Percentiles rank a stretch among this genome's conserved stretches.
phyloP scores from a whole-genome alignment of 2,888 invertebrate species.

The Strigamia crassipes region DNA sequence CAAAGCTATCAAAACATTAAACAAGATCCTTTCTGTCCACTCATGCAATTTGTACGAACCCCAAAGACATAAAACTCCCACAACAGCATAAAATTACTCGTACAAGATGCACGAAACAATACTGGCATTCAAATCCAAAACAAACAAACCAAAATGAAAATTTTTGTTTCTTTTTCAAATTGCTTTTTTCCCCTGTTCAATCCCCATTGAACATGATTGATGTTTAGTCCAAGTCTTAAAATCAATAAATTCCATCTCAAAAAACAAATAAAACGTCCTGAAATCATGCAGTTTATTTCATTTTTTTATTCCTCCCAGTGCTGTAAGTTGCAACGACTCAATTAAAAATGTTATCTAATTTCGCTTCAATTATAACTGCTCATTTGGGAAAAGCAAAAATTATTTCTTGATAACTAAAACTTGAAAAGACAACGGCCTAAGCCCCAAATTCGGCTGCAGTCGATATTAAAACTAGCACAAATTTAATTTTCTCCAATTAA shows the following conservation, averaged over 20 bases:
- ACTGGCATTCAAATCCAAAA: not conserved
- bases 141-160: no score
- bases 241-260: no score
- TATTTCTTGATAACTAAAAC: not conserved
- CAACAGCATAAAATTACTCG: not conserved
- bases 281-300: no score
- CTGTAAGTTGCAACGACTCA: not conserved
- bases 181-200: no score
- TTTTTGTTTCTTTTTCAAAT: no score
- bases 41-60: not conserved
- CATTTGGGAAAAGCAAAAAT: not conserved
- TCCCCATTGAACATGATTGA: not conserved
- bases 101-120: not conserved
- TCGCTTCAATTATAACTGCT: not conserved
- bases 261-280: no score
- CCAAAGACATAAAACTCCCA: not conserved
- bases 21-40: not conserved
- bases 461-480: not conserved
- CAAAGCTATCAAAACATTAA: slow-evolving; percentile 4
- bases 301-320: not conserved
- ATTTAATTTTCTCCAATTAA: not conserved
- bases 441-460: not conserved
- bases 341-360: not conserved
- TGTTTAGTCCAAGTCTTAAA: not conserved
- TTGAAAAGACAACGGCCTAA: not conserved